phyloP scores from a whole-genome alignment of 2,797 vertebrate genomes.

The Phalanger gymnotis region DNA sequence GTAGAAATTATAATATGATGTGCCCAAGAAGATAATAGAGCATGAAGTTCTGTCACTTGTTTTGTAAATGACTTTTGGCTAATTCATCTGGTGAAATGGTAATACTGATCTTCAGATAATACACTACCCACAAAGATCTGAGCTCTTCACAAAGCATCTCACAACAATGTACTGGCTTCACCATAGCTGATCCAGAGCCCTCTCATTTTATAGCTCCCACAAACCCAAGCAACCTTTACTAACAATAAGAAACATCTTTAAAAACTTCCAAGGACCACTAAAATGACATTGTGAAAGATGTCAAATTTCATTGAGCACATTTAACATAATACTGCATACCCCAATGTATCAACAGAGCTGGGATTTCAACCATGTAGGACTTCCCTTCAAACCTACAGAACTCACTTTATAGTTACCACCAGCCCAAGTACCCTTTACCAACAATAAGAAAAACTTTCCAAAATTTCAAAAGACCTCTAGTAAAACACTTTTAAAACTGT shows the following conservation, averaged over 20 bases:
- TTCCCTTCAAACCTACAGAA: not conserved
- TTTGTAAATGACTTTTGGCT: conserved; percentile 50
- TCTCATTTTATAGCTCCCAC: not conserved
- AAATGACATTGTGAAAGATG: not conserved
- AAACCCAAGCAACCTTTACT: not conserved
- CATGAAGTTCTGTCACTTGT: conserved; percentile 49
- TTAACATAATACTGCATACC: not conserved
- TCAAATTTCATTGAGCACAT: not conserved
- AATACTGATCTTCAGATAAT: not conserved
- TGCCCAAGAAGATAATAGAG: not conserved
- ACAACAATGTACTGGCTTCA: not conserved
- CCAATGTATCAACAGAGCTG: not conserved
- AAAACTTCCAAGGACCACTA: not conserved
- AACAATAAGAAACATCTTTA: not conserved
- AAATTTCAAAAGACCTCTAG: not conserved
- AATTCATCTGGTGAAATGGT: conserved; percentile 8
- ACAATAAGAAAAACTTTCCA: not conserved
- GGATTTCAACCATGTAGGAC: not conserved
- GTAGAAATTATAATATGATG: not conserved
- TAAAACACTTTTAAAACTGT: not conserved
- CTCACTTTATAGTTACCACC: not conserved
- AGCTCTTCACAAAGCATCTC: conserved; percentile 33
- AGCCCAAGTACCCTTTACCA: not conserved
- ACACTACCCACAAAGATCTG: not conserved
- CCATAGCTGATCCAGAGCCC: conserved; percentile 15